Percentiles rank a stretch among this genome's conserved stretches.
Evolutionary conservation across 1,140 invertebrate genomes (phyloP).

Genomic region (Zophobas morio): DNA sequence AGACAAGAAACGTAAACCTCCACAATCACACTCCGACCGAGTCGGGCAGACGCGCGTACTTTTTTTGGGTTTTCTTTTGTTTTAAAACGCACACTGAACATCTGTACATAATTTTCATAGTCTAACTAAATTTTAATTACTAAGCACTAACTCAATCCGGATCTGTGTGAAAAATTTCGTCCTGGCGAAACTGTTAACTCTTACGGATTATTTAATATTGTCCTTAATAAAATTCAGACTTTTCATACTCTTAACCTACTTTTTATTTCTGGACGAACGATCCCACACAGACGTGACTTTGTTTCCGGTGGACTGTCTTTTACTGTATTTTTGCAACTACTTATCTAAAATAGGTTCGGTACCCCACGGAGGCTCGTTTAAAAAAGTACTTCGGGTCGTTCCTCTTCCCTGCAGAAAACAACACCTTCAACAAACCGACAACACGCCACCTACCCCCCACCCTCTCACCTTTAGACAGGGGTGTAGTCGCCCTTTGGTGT

Average conservation of each 20-base stretch:
- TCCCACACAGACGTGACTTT: conserved; percentile 21
- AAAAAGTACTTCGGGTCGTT: conserved; percentile 27
- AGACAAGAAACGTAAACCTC: too few species aligned
- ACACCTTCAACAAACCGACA: too few species aligned
- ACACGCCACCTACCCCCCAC: not conserved
- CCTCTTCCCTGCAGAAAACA: not conserved
- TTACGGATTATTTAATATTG: conserved; percentile 20
- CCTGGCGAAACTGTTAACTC: conserved; percentile 7
- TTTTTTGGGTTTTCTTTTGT: conserved; percentile 29
- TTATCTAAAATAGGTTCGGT: conserved; percentile 26
- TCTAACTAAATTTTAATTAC: conserved; percentile 41
- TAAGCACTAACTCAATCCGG: conserved; percentile 33
- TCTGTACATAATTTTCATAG: conserved; percentile 42
- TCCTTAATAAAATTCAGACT: conserved; percentile 40
- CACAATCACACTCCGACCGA: conserved; percentile 37
- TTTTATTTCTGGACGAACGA: conserved; percentile 26
- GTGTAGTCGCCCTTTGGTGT: conserved; percentile 89
- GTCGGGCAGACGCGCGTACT: not conserved
- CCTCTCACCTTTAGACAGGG: conserved; percentile 77
- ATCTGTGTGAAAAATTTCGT: conserved; percentile 27
- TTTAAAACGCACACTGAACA: conserved; percentile 36
- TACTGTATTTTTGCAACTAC: conserved; percentile 33
- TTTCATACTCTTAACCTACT: conserved; percentile 17
- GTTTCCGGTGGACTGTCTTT: conserved; percentile 32
- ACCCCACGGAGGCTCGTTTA: conserved; percentile 22